Base-by-base conservation (phyloP, 2,888 invertebrate genomes). In the Acanthosepion pharaonis region DNA sequence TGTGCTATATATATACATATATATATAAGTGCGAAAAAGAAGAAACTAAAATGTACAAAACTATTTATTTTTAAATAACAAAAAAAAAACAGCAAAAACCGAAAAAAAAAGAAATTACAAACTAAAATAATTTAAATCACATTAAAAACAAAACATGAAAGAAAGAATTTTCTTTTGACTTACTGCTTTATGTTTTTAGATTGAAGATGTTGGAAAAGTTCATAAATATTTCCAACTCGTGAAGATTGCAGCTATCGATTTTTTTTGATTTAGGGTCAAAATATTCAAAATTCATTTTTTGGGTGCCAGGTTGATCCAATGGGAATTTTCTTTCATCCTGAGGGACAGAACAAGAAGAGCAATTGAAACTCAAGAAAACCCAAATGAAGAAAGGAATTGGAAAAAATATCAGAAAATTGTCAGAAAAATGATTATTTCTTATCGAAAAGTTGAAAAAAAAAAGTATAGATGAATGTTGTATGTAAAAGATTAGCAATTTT, bases 121-220 rank as follows among this genome's bases (percentile, higher is more conserved):
- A 64, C 25, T 25, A 59, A 25, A 59, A 53, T 15, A 42, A 42
- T 42, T 42, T 42, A 42, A 42, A 42, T 42, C 2, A 42, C 42
- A 42, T 42, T 2, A 42, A 42, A 42, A 42, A 42, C 15, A 55
- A 55, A 4, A 4, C 15, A 55, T 18, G 20, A n/a, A 78, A 3
- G 18, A 78, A 78, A 8, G 9, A 8, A 11, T 78, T n/a, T n/a
- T n/a, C 11, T 78, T 78, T n/a, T 5, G 51, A 94, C 94, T 51
- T 95, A 96, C 96, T 96, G 96, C 96, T 95, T 96, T 95, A 94
- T 96, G 96, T 95, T 96, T 96, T 95, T 96, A 18, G 95, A 95
- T 51, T 96, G 95, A n/a, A 96, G 95, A 95, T 97, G 97, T 49
- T 96, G 95, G 33, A 96, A 95, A 94, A 95, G 95, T 42, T 96